phyloP scores from a whole-genome alignment of 2,113 vertebrate species.

The Coptodon rendalli region DNA sequence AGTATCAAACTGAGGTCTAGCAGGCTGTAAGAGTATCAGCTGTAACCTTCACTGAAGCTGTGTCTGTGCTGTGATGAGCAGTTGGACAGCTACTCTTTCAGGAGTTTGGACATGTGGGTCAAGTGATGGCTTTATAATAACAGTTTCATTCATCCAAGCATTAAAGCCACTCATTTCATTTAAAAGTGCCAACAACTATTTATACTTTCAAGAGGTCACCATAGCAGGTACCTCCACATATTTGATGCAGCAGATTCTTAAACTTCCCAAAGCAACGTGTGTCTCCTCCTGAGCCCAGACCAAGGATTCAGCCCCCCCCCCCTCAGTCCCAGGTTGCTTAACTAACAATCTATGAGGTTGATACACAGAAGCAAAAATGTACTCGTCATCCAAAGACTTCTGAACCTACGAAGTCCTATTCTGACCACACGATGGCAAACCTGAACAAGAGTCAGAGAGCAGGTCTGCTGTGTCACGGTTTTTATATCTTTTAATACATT shows the following conservation, averaged over 20 bases:
- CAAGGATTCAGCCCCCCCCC: neutral
- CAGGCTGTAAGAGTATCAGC: neutral
- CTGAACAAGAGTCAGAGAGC: neutral
- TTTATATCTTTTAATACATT: neutral
- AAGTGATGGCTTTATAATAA: neutral
- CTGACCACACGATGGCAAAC: neutral
- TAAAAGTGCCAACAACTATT: neutral
- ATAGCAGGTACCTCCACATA: neutral
- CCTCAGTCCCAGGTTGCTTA: neutral
- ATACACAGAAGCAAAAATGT: neutral
- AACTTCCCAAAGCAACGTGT: neutral
- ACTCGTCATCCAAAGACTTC: neutral
- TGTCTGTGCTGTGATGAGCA: neutral
- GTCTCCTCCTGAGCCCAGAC: neutral
- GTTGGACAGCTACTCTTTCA: neutral
- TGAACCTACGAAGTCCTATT: neutral
- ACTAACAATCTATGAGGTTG: neutral
- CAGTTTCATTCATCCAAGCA: accelerated
- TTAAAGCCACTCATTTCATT: accelerated
- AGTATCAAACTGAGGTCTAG: neutral
- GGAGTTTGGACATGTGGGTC: neutral
- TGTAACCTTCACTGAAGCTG: neutral
- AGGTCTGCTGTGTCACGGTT: neutral
- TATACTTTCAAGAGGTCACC: neutral
- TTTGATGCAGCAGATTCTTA: neutral